Evolutionary conservation across 2,113 vertebrate species (phyloP), one percentile per base, ranked within the genome.

Genomic region (Python bivittatus): DNA sequence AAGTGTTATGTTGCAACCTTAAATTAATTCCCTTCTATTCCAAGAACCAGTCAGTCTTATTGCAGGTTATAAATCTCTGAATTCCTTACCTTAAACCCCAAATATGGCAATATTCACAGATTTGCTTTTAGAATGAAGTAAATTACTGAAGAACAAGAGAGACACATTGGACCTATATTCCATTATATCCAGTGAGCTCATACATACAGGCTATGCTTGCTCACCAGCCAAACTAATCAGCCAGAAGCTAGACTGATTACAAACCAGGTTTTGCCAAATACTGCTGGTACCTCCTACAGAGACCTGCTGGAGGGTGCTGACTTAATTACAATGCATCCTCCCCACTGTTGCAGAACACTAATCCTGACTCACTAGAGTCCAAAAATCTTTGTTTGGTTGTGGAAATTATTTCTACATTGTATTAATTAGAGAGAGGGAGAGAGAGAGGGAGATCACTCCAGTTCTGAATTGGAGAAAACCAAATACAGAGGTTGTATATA

Each of bases 271-370:
- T 93, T 96, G 95, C 96, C 95, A 95, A 93, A 92, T 91, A 95
- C 96, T 95, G 94, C 94, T 96, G 96, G 92, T 96, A 94, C 92
- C 61, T 95, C 96, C 95, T 95, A 5, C 96, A 0, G 93, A 97
- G 96, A 96, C 91, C 95, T 96, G 96, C 96, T 96, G 94, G 92
- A 96, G 91, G 94, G 94, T 96, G 95, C 92, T 91, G 91, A 83
- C 61, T 94, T 96, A 96, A 96, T 97, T 96, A 97, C 95, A 92
- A 95, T 95, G 44, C 79, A 94, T 95, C 93, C 95, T 94, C 94
- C 93, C 92, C 93, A 95, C 92, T 93, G 94, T 89, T 96, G 94
- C 92, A 95, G 93, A 95, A 61, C 93, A 60, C 72, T 96, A 95
- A 96, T 94, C 86, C 92, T 92, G 94, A 92, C 92, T 88, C 94